Evolutionary conservation across 1,140 invertebrate genomes (phyloP).

Genomic region (Bombyx mandarina): DNA sequence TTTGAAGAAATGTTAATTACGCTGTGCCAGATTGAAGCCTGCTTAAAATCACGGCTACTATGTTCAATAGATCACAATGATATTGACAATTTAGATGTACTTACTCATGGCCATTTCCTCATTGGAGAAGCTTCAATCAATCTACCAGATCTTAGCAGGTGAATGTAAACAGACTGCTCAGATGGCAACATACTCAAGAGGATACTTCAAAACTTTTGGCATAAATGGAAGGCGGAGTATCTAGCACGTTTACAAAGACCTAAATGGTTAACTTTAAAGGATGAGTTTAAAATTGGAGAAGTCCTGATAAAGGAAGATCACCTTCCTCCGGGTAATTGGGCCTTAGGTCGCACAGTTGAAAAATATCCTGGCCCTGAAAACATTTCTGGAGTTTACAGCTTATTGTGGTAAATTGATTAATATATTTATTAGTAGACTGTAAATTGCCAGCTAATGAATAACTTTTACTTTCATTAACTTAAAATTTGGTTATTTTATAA

Average conservation of each 20-base stretch:
- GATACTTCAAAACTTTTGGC: conserved; percentile 13
- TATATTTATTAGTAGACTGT: no score
- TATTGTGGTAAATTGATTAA: no score
- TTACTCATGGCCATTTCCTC: no score
- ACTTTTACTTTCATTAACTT: no score
- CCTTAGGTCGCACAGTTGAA: neutral
- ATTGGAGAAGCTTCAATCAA: conserved; percentile 2
- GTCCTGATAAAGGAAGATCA: conserved; percentile 4
- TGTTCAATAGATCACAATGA: conserved; percentile 5
- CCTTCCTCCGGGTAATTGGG: conserved; percentile 5
- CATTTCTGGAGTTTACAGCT: no score
- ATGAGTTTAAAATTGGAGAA: conserved; percentile 12
- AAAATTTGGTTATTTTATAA: no score
- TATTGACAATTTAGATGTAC: neutral
- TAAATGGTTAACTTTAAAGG: conserved; percentile 1
- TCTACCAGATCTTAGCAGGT: neutral
- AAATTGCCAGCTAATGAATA: no score
- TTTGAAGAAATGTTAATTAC: neutral
- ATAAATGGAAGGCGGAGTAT: conserved; percentile 14
- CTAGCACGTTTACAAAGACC: conserved; percentile 8
- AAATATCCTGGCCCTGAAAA: conserved; percentile 11
- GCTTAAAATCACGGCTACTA: conserved; percentile 8
- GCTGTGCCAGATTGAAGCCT: conserved; percentile 2
- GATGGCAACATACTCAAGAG: conserved; percentile 12
- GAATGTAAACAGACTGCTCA: conserved; percentile 3